A percentile compares a stretch with the other conserved stretches of the same genome.
These are phyloP conservation scores for Drosophila suzukii DNA, from an alignment of 1,140 invertebrate genomes.

Conservation along the genomic window DNA sequence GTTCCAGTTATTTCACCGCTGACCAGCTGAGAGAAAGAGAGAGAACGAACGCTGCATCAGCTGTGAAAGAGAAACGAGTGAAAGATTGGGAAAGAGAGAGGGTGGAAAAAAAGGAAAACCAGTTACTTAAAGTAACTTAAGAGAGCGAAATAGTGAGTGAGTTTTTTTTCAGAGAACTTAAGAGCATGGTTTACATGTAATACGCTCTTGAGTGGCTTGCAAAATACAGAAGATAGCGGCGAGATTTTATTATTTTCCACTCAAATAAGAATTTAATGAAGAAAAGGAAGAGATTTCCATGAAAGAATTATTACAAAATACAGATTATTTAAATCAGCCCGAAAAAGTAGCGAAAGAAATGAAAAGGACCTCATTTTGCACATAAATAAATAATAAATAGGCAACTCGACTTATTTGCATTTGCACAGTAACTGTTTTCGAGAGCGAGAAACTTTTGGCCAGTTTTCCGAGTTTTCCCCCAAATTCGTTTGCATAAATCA, in stretches of 20 bases:
- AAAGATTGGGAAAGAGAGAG: conserved; percentile 12
- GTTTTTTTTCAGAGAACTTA: neutral
- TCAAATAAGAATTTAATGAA: conserved; percentile 3
- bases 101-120: neutral
- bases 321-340: conserved; percentile 32
- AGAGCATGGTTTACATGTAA: neutral
- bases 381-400: conserved; percentile 35
- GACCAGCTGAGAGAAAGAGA: conserved; percentile 24
- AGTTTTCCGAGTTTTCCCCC: conserved; percentile 5
- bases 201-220: conserved; percentile 9
- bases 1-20: conserved; percentile 24
- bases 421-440: conserved; percentile 21
- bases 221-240: neutral
- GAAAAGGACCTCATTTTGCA: conserved; percentile 16
- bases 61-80: conserved; percentile 54
- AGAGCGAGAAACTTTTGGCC: conserved; percentile 10
- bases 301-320: conserved; percentile 20
- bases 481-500: conserved; percentile 67
- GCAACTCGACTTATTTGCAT: conserved; percentile 20
- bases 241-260: neutral
- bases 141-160: neutral
- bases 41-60: conserved; percentile 31
- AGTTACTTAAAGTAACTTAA: conserved; percentile 21
- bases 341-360: conserved; percentile 3
- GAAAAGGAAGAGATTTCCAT: conserved; percentile 22